phyloP scores from a whole-genome alignment of 2,113 vertebrate species.

The Percopsis transmontana region DNA sequence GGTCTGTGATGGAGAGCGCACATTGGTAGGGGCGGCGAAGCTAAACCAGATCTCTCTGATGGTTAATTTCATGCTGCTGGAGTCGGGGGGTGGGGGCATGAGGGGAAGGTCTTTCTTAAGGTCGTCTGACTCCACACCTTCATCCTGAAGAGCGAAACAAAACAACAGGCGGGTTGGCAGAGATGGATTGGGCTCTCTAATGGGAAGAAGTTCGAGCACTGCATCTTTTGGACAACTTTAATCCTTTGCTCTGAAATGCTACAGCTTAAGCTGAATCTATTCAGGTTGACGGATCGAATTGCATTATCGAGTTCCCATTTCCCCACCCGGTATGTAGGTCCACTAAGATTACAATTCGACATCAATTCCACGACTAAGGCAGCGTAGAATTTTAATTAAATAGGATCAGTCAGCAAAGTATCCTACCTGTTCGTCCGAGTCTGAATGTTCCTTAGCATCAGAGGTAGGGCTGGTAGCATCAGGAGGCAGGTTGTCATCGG shows the following conservation, averaged over 20 bases:
- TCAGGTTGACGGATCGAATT: neutral
- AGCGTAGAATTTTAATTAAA: neutral
- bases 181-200: neutral
- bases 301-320: neutral
- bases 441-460: slow-evolving; percentile 88
- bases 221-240: neutral
- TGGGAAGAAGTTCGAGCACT: neutral
- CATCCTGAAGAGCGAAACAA: slow-evolving; percentile 81
- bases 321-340: neutral
- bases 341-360: neutral
- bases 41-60: slow-evolving; percentile 99
- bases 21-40: slow-evolving; percentile 97
- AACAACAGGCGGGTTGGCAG: neutral
- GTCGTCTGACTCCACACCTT: slow-evolving; percentile 98
- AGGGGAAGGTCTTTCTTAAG: slow-evolving; percentile 95
- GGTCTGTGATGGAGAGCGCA: slow-evolving; percentile 86
- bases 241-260: neutral
- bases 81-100: slow-evolving; percentile 95
- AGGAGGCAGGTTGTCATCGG: slow-evolving; percentile 91
- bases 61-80: slow-evolving; percentile 97
- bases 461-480: slow-evolving; percentile 86
- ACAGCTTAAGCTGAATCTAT: neutral
- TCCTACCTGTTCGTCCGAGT: slow-evolving; percentile 93
- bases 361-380: neutral
- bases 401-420: neutral